A percentile compares a stretch with the other conserved stretches of the same genome.
Conservation (phyloP, 2,797 vertebrate genomes). For the Pachyuromys duprasi region DNA sequence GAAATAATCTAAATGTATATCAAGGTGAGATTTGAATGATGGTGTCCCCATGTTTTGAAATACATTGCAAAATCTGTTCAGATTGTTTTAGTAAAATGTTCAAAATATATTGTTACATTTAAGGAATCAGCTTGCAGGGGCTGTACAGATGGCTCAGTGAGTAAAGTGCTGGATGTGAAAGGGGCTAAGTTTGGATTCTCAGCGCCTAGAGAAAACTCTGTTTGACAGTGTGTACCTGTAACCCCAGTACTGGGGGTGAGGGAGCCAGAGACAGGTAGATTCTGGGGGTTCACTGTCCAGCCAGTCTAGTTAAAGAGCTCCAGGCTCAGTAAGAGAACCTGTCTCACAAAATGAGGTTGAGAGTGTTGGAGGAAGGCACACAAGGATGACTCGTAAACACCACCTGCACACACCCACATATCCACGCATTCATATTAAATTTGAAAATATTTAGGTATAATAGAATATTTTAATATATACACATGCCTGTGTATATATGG, state of each 20-base stretch:
- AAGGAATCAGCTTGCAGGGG: not conserved
- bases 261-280: not conserved
- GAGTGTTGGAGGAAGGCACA: not conserved
- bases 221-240: not conserved
- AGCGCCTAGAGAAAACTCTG: not conserved
- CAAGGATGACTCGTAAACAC: not conserved
- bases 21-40: not conserved
- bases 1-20: not conserved
- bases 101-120: not conserved
- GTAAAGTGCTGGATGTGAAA: not conserved
- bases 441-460: not conserved
- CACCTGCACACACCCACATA: not conserved
- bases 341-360: not conserved
- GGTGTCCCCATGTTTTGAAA: not conserved
- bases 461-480: conserved; percentile 39
- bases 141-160: not conserved
- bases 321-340: not conserved
- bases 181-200: not conserved
- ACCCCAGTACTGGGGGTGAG: not conserved
- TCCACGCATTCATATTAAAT: not conserved
- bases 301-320: not conserved
- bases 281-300: not conserved
- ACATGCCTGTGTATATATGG: not conserved
- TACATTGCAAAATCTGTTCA: not conserved
- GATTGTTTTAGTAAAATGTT: not conserved